Evolutionary conservation across 2,797 vertebrate genomes (phyloP).

Genomic region (Perodicticus potto): DNA sequence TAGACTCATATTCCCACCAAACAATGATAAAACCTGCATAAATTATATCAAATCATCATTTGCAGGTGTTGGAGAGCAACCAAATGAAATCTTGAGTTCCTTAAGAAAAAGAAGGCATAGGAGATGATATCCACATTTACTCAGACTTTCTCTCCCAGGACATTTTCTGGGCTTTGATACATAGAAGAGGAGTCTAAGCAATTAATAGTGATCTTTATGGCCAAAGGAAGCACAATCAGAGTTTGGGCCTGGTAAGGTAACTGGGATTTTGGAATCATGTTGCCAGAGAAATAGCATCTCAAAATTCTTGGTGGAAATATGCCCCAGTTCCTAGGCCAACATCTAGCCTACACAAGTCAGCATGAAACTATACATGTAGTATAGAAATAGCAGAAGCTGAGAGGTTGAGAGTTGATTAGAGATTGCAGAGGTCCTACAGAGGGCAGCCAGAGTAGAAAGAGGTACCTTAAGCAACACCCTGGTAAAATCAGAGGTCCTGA

Average conservation of each 20-base stretch:
- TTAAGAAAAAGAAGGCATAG: background rate
- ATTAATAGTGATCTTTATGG: background rate
- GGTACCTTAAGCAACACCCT: background rate
- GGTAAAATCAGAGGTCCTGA: background rate
- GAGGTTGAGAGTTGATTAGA: background rate
- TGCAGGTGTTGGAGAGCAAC: background rate
- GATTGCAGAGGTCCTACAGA: background rate
- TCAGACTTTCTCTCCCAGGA: background rate
- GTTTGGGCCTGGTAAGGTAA: background rate
- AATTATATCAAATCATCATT: conserved; percentile 10
- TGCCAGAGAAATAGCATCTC: background rate
- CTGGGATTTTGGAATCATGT: background rate
- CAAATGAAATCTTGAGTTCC: background rate
- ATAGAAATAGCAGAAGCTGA: background rate
- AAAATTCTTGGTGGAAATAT: background rate
- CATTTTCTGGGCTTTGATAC: background rate
- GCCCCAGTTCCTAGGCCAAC: background rate
- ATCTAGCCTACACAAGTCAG: background rate
- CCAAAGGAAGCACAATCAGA: conserved; percentile 1
- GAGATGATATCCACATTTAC: background rate
- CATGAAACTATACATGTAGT: background rate
- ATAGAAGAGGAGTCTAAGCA: background rate
- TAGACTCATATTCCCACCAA: background rate
- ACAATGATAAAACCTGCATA: background rate
- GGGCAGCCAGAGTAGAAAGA: background rate